phyloP scores from a whole-genome alignment of 1,140 invertebrate species.

The Pissodes strobi region DNA sequence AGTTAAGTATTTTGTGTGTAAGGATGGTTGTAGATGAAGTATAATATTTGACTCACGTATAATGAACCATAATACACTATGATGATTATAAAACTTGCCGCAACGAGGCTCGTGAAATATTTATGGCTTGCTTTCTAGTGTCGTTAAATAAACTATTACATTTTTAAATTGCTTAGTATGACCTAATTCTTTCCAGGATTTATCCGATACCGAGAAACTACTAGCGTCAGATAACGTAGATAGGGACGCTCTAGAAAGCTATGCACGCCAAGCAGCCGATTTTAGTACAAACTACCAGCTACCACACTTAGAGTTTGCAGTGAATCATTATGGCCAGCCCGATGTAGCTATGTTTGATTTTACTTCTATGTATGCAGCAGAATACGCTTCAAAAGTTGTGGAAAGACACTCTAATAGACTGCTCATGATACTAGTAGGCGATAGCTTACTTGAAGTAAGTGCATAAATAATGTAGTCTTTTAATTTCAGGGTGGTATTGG shows the following conservation, averaged over 20 bases:
- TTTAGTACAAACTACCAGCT: slow-evolving; percentile 94
- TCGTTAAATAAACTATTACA: no score
- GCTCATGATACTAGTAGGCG: slow-evolving; percentile 90
- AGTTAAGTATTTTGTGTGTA: no score
- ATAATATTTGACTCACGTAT: no score
- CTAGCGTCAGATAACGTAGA: slow-evolving; percentile 90
- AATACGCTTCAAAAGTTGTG: slow-evolving; percentile 86
- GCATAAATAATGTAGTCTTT: no score
- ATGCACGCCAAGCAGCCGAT: slow-evolving; percentile 93
- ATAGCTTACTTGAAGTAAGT: slow-evolving; percentile 87
- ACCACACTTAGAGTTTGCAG: slow-evolving; percentile 90
- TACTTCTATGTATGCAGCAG: slow-evolving; percentile 97
- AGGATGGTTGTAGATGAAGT: no score
- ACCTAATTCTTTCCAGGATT: slow-evolving; percentile 82
- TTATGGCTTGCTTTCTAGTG: no score
- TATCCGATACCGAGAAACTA: slow-evolving; percentile 84
- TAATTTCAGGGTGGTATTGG: no score
- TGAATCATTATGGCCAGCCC: slow-evolving; percentile 96
- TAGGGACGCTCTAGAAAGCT: slow-evolving; percentile 84
- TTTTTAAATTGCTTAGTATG: no score
- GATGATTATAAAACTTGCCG: no score
- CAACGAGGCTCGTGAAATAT: no score
- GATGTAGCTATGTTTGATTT: slow-evolving; percentile 99
- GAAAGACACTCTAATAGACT: slow-evolving; percentile 78
- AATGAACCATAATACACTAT: no score